phyloP scores from a whole-genome alignment of 2,113 vertebrate genomes.

The Rhynchomys soricoides region DNA sequence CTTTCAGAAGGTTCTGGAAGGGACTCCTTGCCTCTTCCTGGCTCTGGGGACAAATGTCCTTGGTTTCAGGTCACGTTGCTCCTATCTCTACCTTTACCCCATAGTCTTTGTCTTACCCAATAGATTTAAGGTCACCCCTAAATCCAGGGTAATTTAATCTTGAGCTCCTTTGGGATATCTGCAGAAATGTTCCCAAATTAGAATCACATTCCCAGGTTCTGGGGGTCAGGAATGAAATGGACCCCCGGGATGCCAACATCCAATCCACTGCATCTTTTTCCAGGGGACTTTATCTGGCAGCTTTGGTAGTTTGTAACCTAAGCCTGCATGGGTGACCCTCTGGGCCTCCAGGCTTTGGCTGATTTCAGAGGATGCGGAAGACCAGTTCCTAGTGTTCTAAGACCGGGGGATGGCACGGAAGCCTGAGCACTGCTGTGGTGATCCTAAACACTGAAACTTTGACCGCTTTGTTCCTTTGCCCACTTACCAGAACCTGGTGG shows the following conservation, averaged over 20 bases:
- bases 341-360: neutral
- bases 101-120: too few relatives aligned
- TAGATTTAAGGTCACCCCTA: neutral
- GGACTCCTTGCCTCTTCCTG: neutral
- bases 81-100: neutral
- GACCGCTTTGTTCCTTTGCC: slow-evolving; percentile 58
- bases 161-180: neutral
- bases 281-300: neutral
- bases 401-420: slow-evolving; percentile 48
- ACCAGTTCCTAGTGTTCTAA: neutral
- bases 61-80: neutral
- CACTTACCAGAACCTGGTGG: slow-evolving; percentile 18
- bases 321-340: accelerated
- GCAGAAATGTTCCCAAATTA: neutral
- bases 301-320: neutral
- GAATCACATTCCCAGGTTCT: neutral
- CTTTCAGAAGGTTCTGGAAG: neutral
- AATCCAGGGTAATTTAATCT: neutral
- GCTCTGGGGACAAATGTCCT: neutral
- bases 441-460: slow-evolving; percentile 69
- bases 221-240: accelerated
- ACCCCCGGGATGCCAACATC: accelerated
- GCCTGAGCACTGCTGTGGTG: slow-evolving; percentile 23
- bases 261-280: accelerated
- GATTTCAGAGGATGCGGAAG: neutral